Conservation (phyloP, 2,888 invertebrate species). For the Drosophila multiciliata region DNA sequence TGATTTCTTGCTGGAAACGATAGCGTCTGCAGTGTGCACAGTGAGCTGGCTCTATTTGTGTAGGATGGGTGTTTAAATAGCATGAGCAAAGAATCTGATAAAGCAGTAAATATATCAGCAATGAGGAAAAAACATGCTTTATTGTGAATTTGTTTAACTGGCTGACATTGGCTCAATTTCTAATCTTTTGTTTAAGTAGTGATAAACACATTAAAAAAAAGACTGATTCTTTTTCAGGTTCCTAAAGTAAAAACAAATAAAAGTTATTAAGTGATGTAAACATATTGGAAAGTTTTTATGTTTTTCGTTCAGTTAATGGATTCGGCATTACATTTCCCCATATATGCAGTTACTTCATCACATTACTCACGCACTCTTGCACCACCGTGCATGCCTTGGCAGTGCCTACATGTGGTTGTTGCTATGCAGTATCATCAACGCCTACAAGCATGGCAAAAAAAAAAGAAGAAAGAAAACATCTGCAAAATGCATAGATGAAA, state of each 20-base stretch:
- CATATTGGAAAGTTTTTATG: neutral
- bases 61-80: neutral
- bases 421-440: constrained; percentile 72
- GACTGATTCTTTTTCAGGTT: neutral
- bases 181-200: neutral
- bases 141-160: neutral
- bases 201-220: neutral
- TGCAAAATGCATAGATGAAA: constrained; percentile 67
- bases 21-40: constrained; percentile 50
- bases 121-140: neutral
- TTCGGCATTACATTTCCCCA: neutral
- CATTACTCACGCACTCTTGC: neutral
- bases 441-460: constrained; percentile 67
- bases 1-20: constrained; percentile 61
- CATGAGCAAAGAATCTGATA: neutral
- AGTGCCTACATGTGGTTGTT: constrained; percentile 39
- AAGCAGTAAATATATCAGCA: neutral
- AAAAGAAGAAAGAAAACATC: constrained; percentile 33
- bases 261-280: no score
- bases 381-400: constrained; percentile 59
- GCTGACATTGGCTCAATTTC: neutral
- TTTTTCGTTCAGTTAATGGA: neutral
- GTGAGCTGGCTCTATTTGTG: constrained; percentile 18
- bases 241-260: neutral
- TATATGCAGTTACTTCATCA: neutral